phyloP scores from a whole-genome alignment of 2,797 vertebrate genomes.

The Todus mexicanus region DNA sequence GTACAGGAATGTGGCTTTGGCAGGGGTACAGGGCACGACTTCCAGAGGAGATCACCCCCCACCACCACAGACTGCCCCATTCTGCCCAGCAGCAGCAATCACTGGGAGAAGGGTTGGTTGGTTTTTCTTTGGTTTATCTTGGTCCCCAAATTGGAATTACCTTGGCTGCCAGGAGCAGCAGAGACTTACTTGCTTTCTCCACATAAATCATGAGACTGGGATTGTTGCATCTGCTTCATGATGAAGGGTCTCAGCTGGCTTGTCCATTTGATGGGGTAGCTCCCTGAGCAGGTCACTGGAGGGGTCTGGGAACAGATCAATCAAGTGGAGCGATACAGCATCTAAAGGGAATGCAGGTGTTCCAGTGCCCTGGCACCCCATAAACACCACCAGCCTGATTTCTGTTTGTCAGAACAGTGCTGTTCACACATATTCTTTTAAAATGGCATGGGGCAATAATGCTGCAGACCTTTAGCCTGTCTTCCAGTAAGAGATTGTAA shows the following conservation, averaged over 20 bases:
- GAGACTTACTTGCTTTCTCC: background rate
- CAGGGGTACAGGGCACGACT: background rate
- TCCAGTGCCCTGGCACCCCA: background rate
- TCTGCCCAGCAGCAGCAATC: background rate
- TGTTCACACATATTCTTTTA: background rate
- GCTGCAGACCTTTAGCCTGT: conserved; percentile 18
- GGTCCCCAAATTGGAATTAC: background rate
- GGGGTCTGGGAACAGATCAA: background rate
- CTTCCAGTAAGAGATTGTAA: background rate
- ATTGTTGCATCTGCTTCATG: background rate
- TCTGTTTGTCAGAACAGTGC: background rate
- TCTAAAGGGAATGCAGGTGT: background rate
- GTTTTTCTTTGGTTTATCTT: background rate
- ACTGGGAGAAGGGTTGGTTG: background rate
- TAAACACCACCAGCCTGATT: background rate
- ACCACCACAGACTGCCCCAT: background rate
- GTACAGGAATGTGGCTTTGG: background rate
- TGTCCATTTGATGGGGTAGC: background rate
- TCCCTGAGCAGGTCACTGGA: background rate
- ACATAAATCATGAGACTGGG: background rate
- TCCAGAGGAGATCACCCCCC: background rate
- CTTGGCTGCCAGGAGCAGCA: background rate
- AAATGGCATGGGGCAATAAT: background rate
- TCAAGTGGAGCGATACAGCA: background rate
- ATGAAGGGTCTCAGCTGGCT: background rate